A percentile compares a stretch with the other conserved stretches of the same genome.
These are phyloP conservation scores for Crocallis elinguaria DNA, from an alignment of 2,888 invertebrate genomes.

Conservation along the genomic window DNA sequence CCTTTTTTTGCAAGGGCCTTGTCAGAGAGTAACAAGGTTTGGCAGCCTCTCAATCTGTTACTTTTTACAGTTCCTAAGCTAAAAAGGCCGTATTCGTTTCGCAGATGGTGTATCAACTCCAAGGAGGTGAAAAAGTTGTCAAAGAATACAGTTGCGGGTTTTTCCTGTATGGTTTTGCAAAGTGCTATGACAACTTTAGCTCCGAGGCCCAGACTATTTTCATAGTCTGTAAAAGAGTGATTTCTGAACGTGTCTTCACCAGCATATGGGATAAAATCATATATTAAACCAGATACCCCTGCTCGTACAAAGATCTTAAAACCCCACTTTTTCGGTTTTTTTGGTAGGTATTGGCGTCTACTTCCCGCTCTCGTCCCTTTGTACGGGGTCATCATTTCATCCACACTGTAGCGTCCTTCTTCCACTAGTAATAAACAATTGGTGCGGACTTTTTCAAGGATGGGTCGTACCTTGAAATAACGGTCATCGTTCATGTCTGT, in stretches of 20 bases:
- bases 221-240: no score
- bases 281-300: conserved; percentile 2
- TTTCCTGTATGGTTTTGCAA: neutral
- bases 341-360: no score
- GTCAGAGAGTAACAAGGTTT: conserved; percentile 10
- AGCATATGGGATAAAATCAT: conserved; percentile 3
- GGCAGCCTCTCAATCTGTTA: conserved; percentile 22
- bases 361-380: conserved; percentile 12
- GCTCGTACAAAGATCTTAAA: conserved; percentile 7
- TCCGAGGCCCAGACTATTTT: no score
- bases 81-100: conserved; percentile 3
- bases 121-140: neutral
- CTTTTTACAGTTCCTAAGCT: neutral
- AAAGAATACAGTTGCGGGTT: neutral
- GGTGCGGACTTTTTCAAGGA: neutral
- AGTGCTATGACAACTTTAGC: neutral
- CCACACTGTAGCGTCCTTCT: neutral
- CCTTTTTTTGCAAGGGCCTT: conserved; percentile 19
- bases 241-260: no score
- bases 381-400: conserved; percentile 13
- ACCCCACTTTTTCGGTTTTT: conserved; percentile 3
- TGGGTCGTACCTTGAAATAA: conserved; percentile 1
- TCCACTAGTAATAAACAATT: conserved; percentile 4
- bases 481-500: conserved; percentile 2
- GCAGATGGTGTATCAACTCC: neutral